Base-by-base conservation (phyloP, 2,113 vertebrate genomes). In the Phaethon lepturus region DNA sequence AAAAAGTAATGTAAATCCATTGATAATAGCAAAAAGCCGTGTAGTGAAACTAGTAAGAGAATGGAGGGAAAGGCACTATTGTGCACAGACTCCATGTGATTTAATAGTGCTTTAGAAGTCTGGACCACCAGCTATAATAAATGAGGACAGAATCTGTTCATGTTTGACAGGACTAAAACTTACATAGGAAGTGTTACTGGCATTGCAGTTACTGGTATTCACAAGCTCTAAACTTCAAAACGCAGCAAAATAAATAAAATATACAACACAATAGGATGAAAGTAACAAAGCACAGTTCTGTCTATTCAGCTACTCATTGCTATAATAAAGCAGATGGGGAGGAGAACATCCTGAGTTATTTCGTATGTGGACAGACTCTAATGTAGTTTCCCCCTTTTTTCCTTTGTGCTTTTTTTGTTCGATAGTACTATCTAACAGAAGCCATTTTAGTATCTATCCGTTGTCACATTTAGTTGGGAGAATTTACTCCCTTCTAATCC, bases 11-110 rank as follows among this genome's bases (percentile, higher is more conserved):
- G 24, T 49, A 38, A 91, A 73, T 31, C 22, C n/a, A 38, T 23
- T 71, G 50, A 10, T 23, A 74, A n/a, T 2, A 60, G 56, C 17
- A 50, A 77, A 88, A 53, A 24, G 4, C 1, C 0, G 0, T 67
- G 33, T 6, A 44, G 18, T 91, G 45, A 80, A 75, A 59, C 17
- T 42, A 59, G 5, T 35, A 28, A 62, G 20, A 26, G 15, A 20
- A 23, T 38, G 35, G 50, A 89, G 50, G 59, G 68, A 89, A 91
- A 66, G 45, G 22, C 20, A 17, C 10, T 58, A 1, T 6, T 35
- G 11, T 69, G 26, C 28, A 24, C 20, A 73, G 74, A 31, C 33
- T 72, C 26, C 50, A 14, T 4, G 31, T 23, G 18, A 64, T 66
- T 90, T 67, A 58, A 33, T 45, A 45, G 66, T 9, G 25, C 5